Evolutionary conservation across 2,113 vertebrate species (phyloP).

Genomic region (Bolborhynchus lineola): DNA sequence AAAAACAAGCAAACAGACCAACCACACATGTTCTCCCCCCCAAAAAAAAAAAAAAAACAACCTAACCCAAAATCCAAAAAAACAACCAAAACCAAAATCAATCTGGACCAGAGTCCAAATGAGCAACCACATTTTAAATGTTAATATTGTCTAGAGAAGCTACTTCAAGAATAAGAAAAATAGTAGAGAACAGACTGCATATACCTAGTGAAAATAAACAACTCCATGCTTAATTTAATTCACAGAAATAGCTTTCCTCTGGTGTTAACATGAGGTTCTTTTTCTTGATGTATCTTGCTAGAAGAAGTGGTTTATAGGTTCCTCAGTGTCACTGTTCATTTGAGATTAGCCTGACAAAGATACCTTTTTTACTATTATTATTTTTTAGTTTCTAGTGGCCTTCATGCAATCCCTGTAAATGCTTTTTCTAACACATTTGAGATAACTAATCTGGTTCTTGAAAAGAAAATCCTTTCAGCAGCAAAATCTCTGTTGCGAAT

Average conservation of each 20-base stretch:
- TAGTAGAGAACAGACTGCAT: not conserved
- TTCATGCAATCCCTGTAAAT: not conserved
- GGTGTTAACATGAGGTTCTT: not conserved
- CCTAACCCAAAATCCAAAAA: fast-evolving
- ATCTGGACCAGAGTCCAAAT: not conserved
- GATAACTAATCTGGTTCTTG: constrained; percentile 20
- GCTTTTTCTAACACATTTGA: not conserved
- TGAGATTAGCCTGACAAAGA: not conserved
- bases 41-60: not conserved
- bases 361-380: not conserved
- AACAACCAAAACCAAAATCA: not conserved
- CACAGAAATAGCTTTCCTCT: not conserved
- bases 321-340: not conserved
- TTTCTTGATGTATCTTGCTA: not conserved
- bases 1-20: fast-evolving
- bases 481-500: not conserved
- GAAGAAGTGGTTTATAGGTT: not conserved
- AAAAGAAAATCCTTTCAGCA: constrained; percentile 3
- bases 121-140: not conserved
- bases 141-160: not conserved
- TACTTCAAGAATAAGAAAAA: not conserved
- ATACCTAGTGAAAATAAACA: not conserved
- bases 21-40: too few relatives aligned
- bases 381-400: not conserved
- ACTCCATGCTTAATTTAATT: not conserved